Conservation (phyloP, 2,113 vertebrate genomes). For the Phylloscopus trochiloides region DNA sequence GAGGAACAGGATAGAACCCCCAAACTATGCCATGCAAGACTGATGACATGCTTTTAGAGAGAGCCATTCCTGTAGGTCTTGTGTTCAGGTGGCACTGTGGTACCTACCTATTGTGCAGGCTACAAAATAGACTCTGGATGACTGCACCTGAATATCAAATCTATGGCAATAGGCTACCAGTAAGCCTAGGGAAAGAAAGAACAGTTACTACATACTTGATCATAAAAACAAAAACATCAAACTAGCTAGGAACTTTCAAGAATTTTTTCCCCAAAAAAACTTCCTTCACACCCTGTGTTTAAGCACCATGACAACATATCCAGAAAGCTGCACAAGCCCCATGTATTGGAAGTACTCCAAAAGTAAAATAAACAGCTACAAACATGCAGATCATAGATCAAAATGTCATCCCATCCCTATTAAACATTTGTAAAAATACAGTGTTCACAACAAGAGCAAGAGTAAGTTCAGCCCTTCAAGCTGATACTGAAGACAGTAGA, state of each 20-base stretch:
- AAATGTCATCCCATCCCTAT: background rate
- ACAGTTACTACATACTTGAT: background rate
- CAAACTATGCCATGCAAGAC: background rate
- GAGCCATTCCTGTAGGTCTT: too few species aligned
- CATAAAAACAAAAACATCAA: background rate
- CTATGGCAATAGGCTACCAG: constrained; percentile 94
- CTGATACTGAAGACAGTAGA: background rate
- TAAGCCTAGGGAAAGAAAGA: constrained; percentile 76
- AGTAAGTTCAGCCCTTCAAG: background rate
- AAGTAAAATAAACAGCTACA: background rate
- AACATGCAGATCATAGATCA: background rate
- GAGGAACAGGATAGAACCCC: background rate
- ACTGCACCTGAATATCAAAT: constrained; percentile 92
- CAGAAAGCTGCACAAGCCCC: background rate
- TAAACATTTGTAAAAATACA: background rate
- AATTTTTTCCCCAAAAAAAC: accelerated
- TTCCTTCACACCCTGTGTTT: background rate
- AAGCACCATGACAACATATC: background rate
- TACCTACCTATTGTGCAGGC: constrained; percentile 90
- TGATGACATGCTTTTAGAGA: background rate
- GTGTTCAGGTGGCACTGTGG: background rate
- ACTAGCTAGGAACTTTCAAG: background rate
- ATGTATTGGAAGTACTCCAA: background rate
- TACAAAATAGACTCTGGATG: constrained; percentile 91
- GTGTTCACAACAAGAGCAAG: background rate